Evolutionary conservation across 1,140 invertebrate genomes (phyloP), one percentile per base, ranked within the genome.

Genomic region (Calosoma granatense): DNA sequence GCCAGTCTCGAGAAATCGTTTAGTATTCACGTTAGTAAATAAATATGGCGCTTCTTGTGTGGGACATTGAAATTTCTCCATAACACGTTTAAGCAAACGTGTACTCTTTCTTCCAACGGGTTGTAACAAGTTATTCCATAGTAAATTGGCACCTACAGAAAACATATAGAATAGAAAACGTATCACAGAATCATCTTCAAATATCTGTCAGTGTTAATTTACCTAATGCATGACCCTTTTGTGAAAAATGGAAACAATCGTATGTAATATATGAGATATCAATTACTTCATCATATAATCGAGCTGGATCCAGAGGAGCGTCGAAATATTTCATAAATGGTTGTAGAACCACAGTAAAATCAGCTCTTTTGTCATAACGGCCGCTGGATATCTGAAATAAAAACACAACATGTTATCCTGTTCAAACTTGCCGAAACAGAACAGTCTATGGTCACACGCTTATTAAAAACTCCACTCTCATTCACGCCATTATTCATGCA

Each of bases 171-270:
- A 47, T 11, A 47, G 17, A 47, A 47, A 9, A 47, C 4, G 6
- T 36, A 36, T 36, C n/a, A 6, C 26, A 9, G 26, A 6, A 36
- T 36, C 26, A 36, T n/a, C 26, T 36, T 36, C 26, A 56, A 56
- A 47, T 23, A 20, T 56, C 56, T n/a, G n/a, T n/a, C n/a, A n/a
- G n/a, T n/a, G n/a, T n/a, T n/a, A n/a, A n/a, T n/a, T n/a, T 57
- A 70, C 69, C 81, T 47, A 81, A 68, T 30, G 82, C 81, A 59
- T 87, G 84, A 14, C 84, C 84, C 66, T 84, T 84, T 68, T 84
- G 80, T 21, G 83, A 86, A 68, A 85, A 84, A 72, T 88, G 86
- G 70, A 88, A 88, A 71, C 86, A 88, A 65, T 88, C 85, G 54
- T 85, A 80, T 0, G 85, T 84, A 62, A 87, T 83, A 65, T 81